Base-by-base conservation (phyloP, 2,888 invertebrate genomes). In the Himalopsyche kuldschensis region DNA sequence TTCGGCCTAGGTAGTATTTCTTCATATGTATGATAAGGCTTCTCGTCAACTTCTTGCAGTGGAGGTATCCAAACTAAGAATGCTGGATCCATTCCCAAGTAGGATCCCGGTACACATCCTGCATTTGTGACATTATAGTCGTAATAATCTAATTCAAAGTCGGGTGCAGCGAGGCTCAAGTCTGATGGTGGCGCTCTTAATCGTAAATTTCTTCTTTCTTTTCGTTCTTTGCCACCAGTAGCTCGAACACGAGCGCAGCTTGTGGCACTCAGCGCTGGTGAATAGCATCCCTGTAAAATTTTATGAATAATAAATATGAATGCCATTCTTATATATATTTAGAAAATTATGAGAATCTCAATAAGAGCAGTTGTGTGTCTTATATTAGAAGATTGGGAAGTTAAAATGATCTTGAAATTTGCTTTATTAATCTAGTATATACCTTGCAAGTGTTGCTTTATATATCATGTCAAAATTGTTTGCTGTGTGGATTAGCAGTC, bases 1-100 rank as follows among this genome's bases (percentile, higher is more conserved):
- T 88, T 89, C 10, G 90, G 87, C 86, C 89, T 90, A 0, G 93
- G 93, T 78, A 93, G 87, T 11, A 93, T 92, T 88, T 93, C 92
- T 91, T 91, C 92, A 87, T 92, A 91, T 76, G 90, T 89, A 0
- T 91, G 90, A 31, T 89, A 89, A 48, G 90, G 90, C 4, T 89
- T 90, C 76, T 93, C 93, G 84, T 93, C 92, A 0, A 94, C 94
- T 63, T 95, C 95, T 87, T 95, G 95, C 30, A 96, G 90, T 0
- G 97, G 97, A 6, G 97, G 97, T 86, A 97, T 96, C 96, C 96
- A 97, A 0, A 97, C 95, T 76, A 97, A 90, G 89, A 96, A 97
- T 0, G 96, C 96, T 0, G 97, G 97, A 89, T 97, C 97, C 97
- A 97, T 97, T 78, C 96, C 96, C 83, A 97, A 90, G 88, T 96